Percentiles rank a stretch among this genome's conserved stretches.
These are phyloP conservation scores for Embidobia sp. DNA, from an alignment of 2,888 invertebrate genomes.

Conservation along the genomic window DNA sequence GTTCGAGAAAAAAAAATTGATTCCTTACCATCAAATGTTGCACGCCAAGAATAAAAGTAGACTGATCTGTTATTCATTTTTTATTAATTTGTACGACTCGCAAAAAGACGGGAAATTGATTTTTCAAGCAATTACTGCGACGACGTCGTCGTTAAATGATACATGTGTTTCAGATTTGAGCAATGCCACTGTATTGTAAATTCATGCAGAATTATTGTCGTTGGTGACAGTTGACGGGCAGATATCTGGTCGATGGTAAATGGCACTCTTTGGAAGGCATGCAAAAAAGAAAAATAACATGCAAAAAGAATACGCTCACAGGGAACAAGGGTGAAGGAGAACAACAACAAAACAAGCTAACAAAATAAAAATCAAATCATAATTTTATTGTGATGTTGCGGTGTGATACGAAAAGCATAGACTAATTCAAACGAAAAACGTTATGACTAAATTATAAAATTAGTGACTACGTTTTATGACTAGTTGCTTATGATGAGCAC, in stretches of 20 bases:
- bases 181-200: slow-evolving; percentile 35
- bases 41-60: slow-evolving; percentile 68
- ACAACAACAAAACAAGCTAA: slow-evolving; percentile 32
- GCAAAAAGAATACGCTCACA: neutral
- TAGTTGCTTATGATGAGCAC: slow-evolving; percentile 31
- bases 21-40: slow-evolving; percentile 60
- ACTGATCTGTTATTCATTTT: slow-evolving; percentile 60
- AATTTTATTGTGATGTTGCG: slow-evolving; percentile 44
- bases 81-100: slow-evolving; percentile 59
- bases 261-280: slow-evolving; percentile 48
- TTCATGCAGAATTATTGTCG: slow-evolving; percentile 22
- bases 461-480: slow-evolving; percentile 56
- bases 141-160: slow-evolving; percentile 44
- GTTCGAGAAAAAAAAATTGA: slow-evolving; percentile 62
- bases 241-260: slow-evolving; percentile 22
- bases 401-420: slow-evolving; percentile 48
- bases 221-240: slow-evolving; percentile 32
- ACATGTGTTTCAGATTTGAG: slow-evolving; percentile 43
- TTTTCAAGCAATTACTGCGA: slow-evolving; percentile 55
- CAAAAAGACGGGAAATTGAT: slow-evolving; percentile 59
- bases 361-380: slow-evolving; percentile 51
- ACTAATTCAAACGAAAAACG: slow-evolving; percentile 26
- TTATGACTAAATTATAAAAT: slow-evolving; percentile 34
- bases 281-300: slow-evolving; percentile 19
- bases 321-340: neutral